Evolutionary conservation across 2,113 vertebrate species (phyloP).

Genomic region (Azemiops feae): DNA sequence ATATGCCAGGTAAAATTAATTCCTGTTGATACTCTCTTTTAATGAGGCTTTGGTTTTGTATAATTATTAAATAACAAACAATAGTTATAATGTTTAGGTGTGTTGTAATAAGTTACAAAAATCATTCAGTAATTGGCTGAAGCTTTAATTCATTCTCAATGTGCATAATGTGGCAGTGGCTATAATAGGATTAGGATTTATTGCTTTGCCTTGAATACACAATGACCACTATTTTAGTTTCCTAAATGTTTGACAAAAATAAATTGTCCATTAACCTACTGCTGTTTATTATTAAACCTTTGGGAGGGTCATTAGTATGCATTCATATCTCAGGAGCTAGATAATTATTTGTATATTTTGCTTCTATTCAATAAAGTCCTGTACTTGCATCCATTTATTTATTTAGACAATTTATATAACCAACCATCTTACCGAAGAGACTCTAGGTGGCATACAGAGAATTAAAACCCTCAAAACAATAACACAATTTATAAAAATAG

Average conservation of each 20-base stretch:
- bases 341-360: neutral
- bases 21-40: neutral
- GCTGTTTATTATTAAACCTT: neutral
- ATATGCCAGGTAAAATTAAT: neutral
- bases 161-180: neutral
- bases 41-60: neutral
- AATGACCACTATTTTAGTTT: conserved; percentile 16
- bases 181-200: conserved; percentile 15
- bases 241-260: conserved; percentile 30
- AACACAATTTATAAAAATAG: neutral
- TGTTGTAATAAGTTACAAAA: conserved; percentile 22
- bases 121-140: neutral
- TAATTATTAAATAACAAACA: neutral
- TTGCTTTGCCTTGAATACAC: conserved; percentile 14
- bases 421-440: neutral
- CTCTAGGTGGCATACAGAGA: neutral
- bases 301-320: neutral
- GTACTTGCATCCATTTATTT: neutral
- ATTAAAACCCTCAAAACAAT: neutral
- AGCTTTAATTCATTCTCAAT: neutral
- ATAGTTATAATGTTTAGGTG: neutral
- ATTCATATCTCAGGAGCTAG: neutral
- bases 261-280: conserved; percentile 21
- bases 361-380: neutral
- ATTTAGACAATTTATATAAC: neutral